A percentile compares a stretch with the other conserved stretches of the same genome.
Evolutionary conservation across 2,888 invertebrate genomes (phyloP).

Genomic region (Ectobius pallidus): DNA sequence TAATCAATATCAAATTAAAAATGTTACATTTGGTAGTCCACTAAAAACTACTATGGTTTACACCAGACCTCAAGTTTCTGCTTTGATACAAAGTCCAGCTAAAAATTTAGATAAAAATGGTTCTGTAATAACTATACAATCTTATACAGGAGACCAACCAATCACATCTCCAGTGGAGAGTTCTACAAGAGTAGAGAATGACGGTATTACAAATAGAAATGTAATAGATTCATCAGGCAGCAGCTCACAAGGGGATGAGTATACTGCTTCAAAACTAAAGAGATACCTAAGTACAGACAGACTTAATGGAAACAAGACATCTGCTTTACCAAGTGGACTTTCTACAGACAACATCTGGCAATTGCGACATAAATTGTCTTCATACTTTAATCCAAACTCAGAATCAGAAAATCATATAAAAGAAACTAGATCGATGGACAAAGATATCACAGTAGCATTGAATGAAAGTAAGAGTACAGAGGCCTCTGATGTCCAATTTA

Average conservation of each 20-base stretch:
- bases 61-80: background rate
- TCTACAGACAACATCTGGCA: background rate
- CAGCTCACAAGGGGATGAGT: background rate
- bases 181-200: too few relatives aligned
- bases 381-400: background rate
- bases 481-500: background rate
- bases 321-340: background rate
- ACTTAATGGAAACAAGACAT: background rate
- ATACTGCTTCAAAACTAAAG: background rate
- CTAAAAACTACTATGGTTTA: background rate
- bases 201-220: too few relatives aligned
- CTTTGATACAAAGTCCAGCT: background rate
- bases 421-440: background rate
- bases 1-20: background rate
- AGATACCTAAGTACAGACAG: background rate
- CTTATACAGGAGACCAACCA: too few relatives aligned
- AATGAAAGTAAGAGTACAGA: background rate
- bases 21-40: slow-evolving; percentile 2
- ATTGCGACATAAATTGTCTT: background rate
- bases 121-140: background rate
- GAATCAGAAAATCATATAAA: background rate
- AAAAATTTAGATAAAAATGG: background rate
- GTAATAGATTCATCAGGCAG: background rate
- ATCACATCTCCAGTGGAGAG: too few relatives aligned
- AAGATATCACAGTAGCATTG: background rate